A percentile compares a stretch with the other conserved stretches of the same genome.
Evolutionary conservation across 2,888 invertebrate genomes (phyloP).

Genomic region (Euphydryas editha): DNA sequence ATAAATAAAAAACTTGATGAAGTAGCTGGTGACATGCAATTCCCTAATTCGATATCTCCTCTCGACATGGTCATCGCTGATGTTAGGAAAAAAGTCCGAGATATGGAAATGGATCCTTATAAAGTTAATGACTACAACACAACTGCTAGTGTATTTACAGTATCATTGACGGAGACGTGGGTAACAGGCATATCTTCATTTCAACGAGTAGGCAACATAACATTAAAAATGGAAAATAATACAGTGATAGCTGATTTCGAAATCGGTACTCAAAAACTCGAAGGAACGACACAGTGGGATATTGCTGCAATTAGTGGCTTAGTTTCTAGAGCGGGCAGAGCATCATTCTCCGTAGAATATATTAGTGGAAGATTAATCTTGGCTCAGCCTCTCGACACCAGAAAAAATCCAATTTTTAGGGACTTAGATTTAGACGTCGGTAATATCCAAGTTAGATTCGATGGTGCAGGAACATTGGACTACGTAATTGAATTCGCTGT

Average conservation of each 20-base stretch:
- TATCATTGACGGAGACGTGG: slow-evolving; percentile 90
- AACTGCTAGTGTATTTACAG: slow-evolving; percentile 87
- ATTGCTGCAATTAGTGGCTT: slow-evolving; percentile 87
- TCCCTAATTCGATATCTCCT: slow-evolving; percentile 94
- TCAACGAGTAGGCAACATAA: slow-evolving; percentile 91
- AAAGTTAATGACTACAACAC: slow-evolving; percentile 88
- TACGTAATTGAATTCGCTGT: slow-evolving; percentile 91
- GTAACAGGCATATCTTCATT: slow-evolving; percentile 91
- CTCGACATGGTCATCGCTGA: slow-evolving; percentile 92
- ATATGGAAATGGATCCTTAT: slow-evolving; percentile 89
- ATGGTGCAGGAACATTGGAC: slow-evolving; percentile 94
- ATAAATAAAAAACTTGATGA: slow-evolving; percentile 89
- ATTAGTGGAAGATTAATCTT: slow-evolving; percentile 87
- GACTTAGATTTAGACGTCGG: slow-evolving; percentile 91
- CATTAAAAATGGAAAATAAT: slow-evolving; percentile 88
- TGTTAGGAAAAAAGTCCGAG: slow-evolving; percentile 86
- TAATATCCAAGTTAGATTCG: slow-evolving; percentile 92
- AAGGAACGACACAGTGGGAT: slow-evolving; percentile 92
- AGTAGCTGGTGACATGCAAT: slow-evolving; percentile 86
- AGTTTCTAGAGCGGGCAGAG: slow-evolving; percentile 87
- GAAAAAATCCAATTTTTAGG: slow-evolving; percentile 87
- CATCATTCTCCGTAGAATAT: slow-evolving; percentile 91
- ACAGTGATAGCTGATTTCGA: slow-evolving; percentile 87
- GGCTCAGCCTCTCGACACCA: slow-evolving; percentile 90
- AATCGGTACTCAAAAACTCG: slow-evolving; percentile 90